These are phyloP conservation scores for Dermochelys coriacea DNA, from an alignment of 2,797 vertebrate species.

Conservation along the genomic window DNA sequence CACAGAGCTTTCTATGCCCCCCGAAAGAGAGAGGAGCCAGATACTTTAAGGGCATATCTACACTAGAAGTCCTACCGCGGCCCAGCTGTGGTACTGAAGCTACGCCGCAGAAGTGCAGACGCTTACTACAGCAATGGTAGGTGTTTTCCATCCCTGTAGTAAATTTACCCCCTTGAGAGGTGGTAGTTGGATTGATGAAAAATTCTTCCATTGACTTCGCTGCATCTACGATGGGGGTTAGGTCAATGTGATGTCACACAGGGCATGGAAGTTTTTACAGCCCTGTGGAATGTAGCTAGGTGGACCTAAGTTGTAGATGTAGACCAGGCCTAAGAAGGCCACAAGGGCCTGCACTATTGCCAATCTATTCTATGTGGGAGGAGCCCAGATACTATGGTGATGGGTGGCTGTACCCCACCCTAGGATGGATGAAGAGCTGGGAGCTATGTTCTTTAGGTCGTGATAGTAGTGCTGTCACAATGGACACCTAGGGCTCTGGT, in stretches of 20 bases:
- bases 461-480: background rate
- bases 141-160: background rate
- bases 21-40: background rate
- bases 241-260: too few relatives aligned
- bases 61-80: background rate
- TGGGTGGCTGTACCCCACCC: background rate
- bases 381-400: background rate
- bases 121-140: background rate
- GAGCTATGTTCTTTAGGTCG: background rate
- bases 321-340: background rate
- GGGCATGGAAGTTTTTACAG: background rate
- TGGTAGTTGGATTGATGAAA: background rate
- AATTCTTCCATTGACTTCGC: background rate
- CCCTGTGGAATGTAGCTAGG: background rate
- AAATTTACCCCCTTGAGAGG: background rate
- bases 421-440: background rate
- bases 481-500: background rate
- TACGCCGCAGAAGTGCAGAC: rapidly evolving
- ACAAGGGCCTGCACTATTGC: background rate
- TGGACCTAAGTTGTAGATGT: background rate
- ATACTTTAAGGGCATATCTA: background rate
- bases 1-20: background rate
- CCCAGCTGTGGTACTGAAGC: background rate
- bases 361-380: background rate
- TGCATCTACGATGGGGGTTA: background rate